Conservation (phyloP, 2,888 invertebrate genomes). For the Phoenoteleia sp. region DNA sequence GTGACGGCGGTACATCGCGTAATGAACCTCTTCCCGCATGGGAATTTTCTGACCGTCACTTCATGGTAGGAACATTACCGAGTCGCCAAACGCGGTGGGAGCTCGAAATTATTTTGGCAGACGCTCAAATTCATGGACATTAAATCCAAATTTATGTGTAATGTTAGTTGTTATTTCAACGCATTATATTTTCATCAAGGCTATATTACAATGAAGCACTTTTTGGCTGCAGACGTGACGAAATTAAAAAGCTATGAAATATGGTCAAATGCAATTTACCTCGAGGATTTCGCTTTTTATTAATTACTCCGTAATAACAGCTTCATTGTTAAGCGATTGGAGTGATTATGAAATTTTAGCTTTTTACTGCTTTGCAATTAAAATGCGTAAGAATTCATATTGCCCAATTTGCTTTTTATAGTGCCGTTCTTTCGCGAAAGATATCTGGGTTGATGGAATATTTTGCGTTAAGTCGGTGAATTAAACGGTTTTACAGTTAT, state of each 20-base stretch:
- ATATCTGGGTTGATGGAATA: too few relatives aligned
- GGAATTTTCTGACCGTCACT: conserved; percentile 71
- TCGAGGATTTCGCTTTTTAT: conserved; percentile 9
- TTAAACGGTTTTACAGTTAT: too few relatives aligned
- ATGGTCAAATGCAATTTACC: neutral
- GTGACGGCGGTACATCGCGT: conserved; percentile 81
- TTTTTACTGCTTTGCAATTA: neutral
- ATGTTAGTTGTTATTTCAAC: conserved; percentile 54
- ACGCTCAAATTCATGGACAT: conserved; percentile 57
- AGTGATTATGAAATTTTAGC: conserved; percentile 4
- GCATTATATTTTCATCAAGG: conserved; percentile 42
- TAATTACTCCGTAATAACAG: conserved; percentile 17
- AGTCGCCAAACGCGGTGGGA: conserved; percentile 62
- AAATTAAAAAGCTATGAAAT: conserved; percentile 27
- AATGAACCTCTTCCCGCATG: conserved; percentile 79
- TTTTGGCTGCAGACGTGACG: conserved; percentile 5
- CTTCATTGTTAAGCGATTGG: conserved; percentile 22
- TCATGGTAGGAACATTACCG: conserved; percentile 54
- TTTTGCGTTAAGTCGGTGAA: too few relatives aligned
- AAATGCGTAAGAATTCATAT: conserved; percentile 11
- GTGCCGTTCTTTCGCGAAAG: too few relatives aligned
- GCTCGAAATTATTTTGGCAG: conserved; percentile 61
- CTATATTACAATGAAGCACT: conserved; percentile 38
- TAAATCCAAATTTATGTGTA: conserved; percentile 60
- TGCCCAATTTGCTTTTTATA: too few relatives aligned